Base-by-base conservation (phyloP, 1,140 invertebrate genomes). In the Thalassaphorura encarpata region DNA sequence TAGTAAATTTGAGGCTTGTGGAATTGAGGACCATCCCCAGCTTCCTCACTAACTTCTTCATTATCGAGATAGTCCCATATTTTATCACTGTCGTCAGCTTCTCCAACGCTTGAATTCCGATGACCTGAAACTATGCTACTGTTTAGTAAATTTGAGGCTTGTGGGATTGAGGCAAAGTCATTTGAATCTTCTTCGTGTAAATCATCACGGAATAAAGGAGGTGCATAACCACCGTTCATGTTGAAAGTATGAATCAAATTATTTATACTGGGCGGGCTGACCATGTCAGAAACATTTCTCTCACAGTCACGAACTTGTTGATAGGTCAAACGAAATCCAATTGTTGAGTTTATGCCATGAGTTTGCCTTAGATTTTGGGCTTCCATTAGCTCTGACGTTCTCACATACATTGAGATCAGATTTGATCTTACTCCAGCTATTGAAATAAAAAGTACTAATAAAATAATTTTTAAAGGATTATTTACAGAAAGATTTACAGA, bases 41-140 rank as follows among this genome's bases (percentile, higher is more conserved):
- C n/a, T n/a, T n/a, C n/a, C n/a, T n/a, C n/a, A n/a, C n/a, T n/a
- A n/a, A n/a, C n/a, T n/a, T n/a, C n/a, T n/a, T 36, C 33, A 36
- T 11, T 41, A 16, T 64, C 62, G 15, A 58, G 46, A 50, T 63
- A 60, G 42, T 63, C 61, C 57, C 61, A 60, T 5, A 60, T 3
- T 16, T 28, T 48, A 46, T 63, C 61, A 33, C 56, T 43, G 8
- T 59, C 56, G 16, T 16, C 23, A 28, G 27, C 36, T 3, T 27
- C 26, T n/a, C 8, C n/a, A 31, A 28, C 11, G 31, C 41, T 19
- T 16, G 27, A 27, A 31, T 31, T 6, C 19, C 26, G 42, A 21
- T 54, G 5, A 43, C 33, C 13, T 18, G 21, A 39, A 18, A 19
- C 5, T 51, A 16, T 13, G 52, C n/a, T 11, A 23, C 2, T 40